Evolutionary conservation across 2,113 vertebrate species (phyloP).

Genomic region (Cynocephalus volans): DNA sequence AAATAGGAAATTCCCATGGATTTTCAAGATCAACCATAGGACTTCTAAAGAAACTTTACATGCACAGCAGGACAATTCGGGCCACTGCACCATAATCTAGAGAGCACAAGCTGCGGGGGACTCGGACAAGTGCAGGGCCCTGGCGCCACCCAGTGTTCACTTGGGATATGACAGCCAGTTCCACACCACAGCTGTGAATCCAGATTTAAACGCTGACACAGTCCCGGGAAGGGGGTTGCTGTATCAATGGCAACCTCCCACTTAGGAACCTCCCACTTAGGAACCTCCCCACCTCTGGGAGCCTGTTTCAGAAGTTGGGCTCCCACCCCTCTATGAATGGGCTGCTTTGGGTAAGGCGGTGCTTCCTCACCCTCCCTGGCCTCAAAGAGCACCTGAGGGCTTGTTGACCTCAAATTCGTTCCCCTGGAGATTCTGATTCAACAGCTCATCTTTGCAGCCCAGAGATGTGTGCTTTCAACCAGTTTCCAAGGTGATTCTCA

Average conservation of each 20-base stretch:
- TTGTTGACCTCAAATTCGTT: background rate
- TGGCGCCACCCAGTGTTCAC: slow-evolving; percentile 60
- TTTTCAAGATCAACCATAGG: background rate
- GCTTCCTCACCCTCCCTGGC: too few relatives aligned
- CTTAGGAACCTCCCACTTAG: fast-evolving
- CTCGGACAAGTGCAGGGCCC: background rate
- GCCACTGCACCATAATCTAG: background rate
- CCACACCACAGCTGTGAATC: fast-evolving
- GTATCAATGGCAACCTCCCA: fast-evolving
- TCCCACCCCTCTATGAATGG: background rate
- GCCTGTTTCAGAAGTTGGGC: background rate
- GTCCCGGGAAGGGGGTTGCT: too few relatives aligned
- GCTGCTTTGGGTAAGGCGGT: background rate
- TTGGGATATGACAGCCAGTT: background rate
- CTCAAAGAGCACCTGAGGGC: background rate
- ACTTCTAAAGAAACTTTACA: fast-evolving
- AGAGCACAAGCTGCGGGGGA: background rate
- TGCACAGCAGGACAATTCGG: background rate
- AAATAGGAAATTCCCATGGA: background rate
- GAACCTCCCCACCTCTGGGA: background rate
- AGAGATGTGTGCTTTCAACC: background rate
- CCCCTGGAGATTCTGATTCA: background rate
- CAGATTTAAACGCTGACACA: fast-evolving
- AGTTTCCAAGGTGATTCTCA: background rate
- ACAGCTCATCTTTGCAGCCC: background rate